phyloP scores from a whole-genome alignment of 2,888 invertebrate species.

The Ormia ochracea region DNA sequence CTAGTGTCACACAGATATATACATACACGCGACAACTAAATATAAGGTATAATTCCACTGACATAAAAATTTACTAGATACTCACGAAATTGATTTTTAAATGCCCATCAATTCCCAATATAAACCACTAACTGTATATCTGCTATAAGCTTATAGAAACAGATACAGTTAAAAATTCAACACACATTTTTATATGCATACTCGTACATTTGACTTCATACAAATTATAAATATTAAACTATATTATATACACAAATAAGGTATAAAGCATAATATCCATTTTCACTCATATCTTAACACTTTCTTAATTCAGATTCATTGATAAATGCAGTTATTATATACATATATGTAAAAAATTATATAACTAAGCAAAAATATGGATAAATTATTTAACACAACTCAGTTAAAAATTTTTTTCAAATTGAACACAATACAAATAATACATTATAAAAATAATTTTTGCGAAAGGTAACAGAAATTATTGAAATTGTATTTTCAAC shows the following conservation, averaged over 20 bases:
- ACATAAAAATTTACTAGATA: neutral
- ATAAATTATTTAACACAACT: neutral
- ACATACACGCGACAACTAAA: neutral
- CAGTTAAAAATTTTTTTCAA: neutral
- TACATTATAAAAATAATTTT: neutral
- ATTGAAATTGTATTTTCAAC: neutral
- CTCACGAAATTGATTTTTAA: neutral
- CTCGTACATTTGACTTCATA: neutral
- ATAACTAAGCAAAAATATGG: neutral
- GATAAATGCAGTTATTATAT: too few relatives aligned
- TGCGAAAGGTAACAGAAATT: neutral
- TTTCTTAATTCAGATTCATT: neutral
- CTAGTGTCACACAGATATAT: conserved; percentile 47
- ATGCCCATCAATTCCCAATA: neutral
- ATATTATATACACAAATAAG: conserved; percentile 24
- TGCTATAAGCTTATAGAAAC: neutral
- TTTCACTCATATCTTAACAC: neutral
- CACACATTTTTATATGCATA: conserved; percentile 14
- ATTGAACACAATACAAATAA: neutral
- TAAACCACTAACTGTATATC: neutral
- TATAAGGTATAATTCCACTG: neutral
- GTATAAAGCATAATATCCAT: conserved; percentile 25
- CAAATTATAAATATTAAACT: conserved; percentile 13
- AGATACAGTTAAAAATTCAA: neutral
- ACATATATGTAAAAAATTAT: conserved; percentile 25